Conservation (phyloP, 2,888 invertebrate species). For the Leptinotarsa haldemani region DNA sequence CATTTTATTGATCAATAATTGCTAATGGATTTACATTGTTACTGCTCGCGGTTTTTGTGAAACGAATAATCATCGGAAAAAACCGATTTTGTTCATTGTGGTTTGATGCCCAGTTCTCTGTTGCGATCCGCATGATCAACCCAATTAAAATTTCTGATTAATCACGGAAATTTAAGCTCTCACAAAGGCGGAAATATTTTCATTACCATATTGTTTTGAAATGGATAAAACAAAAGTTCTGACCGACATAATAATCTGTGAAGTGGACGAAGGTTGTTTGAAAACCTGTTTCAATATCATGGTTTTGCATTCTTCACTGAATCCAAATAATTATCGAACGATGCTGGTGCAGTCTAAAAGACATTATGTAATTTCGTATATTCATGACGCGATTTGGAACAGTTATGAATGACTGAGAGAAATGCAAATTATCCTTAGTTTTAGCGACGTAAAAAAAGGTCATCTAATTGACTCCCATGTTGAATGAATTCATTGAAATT, state of each 20-base stretch:
- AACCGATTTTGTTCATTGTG: not conserved
- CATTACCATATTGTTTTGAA: not conserved
- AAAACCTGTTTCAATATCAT: slow-evolving; percentile 30
- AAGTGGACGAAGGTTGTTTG: slow-evolving; percentile 16
- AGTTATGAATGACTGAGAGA: not conserved
- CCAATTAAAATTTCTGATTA: not conserved
- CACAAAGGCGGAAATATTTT: not conserved
- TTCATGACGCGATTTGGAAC: not conserved
- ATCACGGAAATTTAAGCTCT: not conserved
- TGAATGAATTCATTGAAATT: too few species aligned
- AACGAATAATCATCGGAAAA: too few species aligned
- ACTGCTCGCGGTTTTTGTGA: too few species aligned
- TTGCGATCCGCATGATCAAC: not conserved
- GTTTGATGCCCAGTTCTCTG: not conserved
- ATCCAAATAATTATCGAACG: not conserved
- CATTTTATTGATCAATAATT: too few species aligned
- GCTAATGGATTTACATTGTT: too few species aligned
- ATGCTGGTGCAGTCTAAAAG: not conserved
- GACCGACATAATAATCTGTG: not conserved
- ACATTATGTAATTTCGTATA: not conserved
- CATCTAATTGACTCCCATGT: too few species aligned
- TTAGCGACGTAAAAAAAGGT: not conserved
- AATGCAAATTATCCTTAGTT: not conserved
- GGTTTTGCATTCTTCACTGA: slow-evolving; percentile 19
- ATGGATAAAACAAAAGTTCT: not conserved